A percentile compares a stretch with the other conserved stretches of the same genome.
Evolutionary conservation across 2,113 vertebrate species (phyloP).

Genomic region (Onychostruthus taczanowskii): DNA sequence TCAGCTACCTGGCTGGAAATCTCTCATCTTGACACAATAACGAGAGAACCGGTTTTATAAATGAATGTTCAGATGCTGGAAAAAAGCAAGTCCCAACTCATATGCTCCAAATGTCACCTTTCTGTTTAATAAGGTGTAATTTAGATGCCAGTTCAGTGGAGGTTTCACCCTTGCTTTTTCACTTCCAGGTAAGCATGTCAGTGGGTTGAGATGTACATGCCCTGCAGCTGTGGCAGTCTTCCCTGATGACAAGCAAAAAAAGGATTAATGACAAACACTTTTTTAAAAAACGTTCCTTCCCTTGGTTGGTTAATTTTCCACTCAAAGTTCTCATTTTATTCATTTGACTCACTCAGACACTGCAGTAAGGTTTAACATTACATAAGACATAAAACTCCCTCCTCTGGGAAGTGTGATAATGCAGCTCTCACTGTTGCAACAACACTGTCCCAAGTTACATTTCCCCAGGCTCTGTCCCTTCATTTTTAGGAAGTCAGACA

Average conservation of each 20-base stretch:
- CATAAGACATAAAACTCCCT: neutral
- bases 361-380: neutral
- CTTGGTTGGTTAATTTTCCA: neutral
- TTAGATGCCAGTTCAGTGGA: constrained; percentile 32
- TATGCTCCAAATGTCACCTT: neutral
- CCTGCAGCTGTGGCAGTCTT: constrained; percentile 59
- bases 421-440: neutral
- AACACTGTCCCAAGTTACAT: neutral
- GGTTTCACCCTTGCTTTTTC: constrained; percentile 44
- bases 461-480: neutral
- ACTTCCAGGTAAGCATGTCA: constrained; percentile 54
- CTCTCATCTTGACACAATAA: constrained; percentile 65
- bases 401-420: neutral
- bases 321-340: neutral
- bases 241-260: constrained; percentile 33
- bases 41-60: constrained; percentile 62
- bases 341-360: neutral
- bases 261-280: constrained; percentile 40
- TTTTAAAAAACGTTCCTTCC: neutral
- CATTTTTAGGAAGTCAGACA: neutral
- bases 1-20: constrained; percentile 62
- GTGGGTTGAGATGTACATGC: constrained; percentile 43
- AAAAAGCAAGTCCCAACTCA: constrained; percentile 62
- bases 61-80: constrained; percentile 35
- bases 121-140: constrained; percentile 43